Evolutionary conservation across 30 jellyfish, hydroid and myxozoan species (phyloP).

Genomic region (Phacellophora camtschatica): DNA sequence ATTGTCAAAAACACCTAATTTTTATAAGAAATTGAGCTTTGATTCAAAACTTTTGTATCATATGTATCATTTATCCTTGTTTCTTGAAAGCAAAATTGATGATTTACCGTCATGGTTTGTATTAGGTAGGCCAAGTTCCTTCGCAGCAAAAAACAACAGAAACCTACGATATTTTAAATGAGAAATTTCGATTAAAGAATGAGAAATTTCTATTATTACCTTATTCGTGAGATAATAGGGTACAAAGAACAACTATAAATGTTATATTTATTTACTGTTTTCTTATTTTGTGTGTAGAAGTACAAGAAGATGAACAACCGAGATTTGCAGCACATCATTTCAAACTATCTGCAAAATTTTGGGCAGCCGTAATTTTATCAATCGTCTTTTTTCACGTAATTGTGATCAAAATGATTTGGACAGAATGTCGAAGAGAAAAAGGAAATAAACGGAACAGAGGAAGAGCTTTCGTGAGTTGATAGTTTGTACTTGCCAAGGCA

Average conservation of each 20-base stretch:
- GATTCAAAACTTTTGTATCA: too few species aligned
- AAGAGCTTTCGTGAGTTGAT: constrained; percentile 59
- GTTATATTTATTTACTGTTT: neutral
- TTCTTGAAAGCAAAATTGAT: too few species aligned
- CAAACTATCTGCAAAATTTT: constrained; percentile 91
- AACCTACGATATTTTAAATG: too few species aligned
- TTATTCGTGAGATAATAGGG: neutral
- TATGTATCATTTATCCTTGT: too few species aligned
- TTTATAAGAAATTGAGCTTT: too few species aligned
- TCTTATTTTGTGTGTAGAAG: constrained; percentile 15
- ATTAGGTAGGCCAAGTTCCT: too few species aligned
- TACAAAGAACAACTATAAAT: neutral
- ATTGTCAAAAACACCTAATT: too few species aligned
- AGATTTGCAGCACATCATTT: constrained; percentile 92
- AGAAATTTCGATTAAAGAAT: too few species aligned
- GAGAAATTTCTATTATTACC: too few species aligned
- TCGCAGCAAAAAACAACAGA: too few species aligned
- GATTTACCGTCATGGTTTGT: too few species aligned
- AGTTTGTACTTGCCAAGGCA: too few species aligned
- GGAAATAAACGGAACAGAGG: constrained; percentile 68
- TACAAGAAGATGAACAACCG: constrained; percentile 38
- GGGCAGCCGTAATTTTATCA: constrained; percentile 76
- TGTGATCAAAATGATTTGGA: constrained; percentile 91
- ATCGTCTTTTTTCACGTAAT: constrained; percentile 83
- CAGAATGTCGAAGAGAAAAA: constrained; percentile 78